A percentile compares a stretch with the other conserved stretches of the same genome.
Evolutionary conservation across 2,113 vertebrate species (phyloP).

Genomic region (Oncorhynchus keta): DNA sequence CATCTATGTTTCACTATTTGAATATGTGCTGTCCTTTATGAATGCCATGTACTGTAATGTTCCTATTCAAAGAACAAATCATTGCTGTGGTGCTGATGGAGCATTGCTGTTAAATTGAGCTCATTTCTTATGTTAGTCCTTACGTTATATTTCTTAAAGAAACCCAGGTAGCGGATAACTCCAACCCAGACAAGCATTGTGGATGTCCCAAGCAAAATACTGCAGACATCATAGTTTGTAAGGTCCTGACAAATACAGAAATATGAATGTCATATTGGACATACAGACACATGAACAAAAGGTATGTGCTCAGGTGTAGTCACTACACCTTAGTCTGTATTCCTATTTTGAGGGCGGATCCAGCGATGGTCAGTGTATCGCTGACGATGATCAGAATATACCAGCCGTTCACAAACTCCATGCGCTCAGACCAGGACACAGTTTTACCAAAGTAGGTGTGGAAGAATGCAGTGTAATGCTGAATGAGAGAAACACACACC

Average conservation of each 20-base stretch:
- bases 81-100: neutral
- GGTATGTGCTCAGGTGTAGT: neutral
- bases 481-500: conserved; percentile 34
- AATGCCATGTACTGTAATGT: neutral
- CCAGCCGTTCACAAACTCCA: conserved; percentile 96
- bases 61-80: neutral
- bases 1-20: neutral
- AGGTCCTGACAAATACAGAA: conserved; percentile 74
- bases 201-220: conserved; percentile 88
- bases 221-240: conserved; percentile 89
- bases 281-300: neutral
- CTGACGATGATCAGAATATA: conserved; percentile 89
- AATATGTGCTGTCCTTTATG: neutral
- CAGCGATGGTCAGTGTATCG: conserved; percentile 84
- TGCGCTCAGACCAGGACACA: conserved; percentile 81
- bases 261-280: neutral
- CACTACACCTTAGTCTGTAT: conserved; percentile 87
- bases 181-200: conserved; percentile 93
- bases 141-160: conserved; percentile 97
- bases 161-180: conserved; percentile 90
- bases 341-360: conserved; percentile 90
- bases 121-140: conserved; percentile 46
- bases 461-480: conserved; percentile 89
- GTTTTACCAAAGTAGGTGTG: conserved; percentile 77
- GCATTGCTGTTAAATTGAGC: neutral